phyloP scores from a whole-genome alignment of 2,797 vertebrate species.

The Epinephelus coioides region DNA sequence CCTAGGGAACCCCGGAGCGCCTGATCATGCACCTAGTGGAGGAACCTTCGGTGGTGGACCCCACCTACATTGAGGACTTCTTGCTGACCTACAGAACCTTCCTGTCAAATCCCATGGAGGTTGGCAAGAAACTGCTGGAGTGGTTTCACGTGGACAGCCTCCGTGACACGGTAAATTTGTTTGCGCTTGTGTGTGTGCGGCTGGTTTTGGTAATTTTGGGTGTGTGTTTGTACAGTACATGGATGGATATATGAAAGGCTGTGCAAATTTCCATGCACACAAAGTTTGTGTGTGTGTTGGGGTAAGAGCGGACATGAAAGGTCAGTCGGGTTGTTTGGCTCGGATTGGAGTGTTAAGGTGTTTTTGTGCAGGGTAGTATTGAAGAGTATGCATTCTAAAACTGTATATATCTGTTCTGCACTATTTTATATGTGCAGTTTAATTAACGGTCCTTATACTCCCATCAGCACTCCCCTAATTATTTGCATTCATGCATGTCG shows the following conservation, averaged over 20 bases:
- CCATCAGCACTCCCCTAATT: slow-evolving; percentile 12
- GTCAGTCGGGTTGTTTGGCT: not conserved
- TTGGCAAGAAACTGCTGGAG: slow-evolving; percentile 93
- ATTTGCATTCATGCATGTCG: slow-evolving; percentile 39
- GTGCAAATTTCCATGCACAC: too few relatives aligned
- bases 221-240: not conserved
- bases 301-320: not conserved
- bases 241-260: not conserved
- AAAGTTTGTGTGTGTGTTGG: not conserved
- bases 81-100: slow-evolving; percentile 96
- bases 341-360: not conserved
- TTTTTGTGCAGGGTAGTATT: not conserved
- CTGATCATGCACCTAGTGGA: slow-evolving; percentile 98
- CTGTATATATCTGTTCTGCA: not conserved
- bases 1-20: slow-evolving; percentile 94
- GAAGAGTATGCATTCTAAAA: not conserved
- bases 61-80: slow-evolving; percentile 98
- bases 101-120: slow-evolving; percentile 93
- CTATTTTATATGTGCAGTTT: not conserved
- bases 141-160: slow-evolving; percentile 95
- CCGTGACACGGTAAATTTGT: slow-evolving; percentile 91
- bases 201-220: not conserved
- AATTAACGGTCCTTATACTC: not conserved
- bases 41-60: slow-evolving; percentile 97
- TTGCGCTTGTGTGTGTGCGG: not conserved